Conservation (phyloP, 2,113 vertebrate genomes). For the Dicrurus megarhynchus region DNA sequence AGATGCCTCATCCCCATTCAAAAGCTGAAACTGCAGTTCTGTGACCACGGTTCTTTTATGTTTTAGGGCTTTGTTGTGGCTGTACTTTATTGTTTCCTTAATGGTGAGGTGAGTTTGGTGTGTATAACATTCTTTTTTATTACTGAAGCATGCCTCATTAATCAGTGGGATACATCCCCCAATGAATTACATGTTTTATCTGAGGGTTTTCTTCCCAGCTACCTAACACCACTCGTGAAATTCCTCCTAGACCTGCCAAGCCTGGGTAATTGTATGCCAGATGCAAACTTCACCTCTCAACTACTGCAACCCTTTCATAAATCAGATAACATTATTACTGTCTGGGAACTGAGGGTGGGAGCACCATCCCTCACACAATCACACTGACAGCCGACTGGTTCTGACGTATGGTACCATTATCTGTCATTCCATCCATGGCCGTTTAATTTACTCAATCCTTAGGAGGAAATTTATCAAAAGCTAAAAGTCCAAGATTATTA, state of each 20-base stretch:
- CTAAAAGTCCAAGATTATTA: neutral
- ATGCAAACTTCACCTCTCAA: neutral
- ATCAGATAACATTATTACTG: neutral
- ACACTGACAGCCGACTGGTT: neutral
- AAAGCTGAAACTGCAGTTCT: neutral
- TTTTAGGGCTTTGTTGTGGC: constrained; percentile 93
- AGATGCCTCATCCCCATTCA: neutral
- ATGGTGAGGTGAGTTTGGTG: constrained; percentile 86
- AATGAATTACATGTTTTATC: neutral
- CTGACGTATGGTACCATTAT: neutral
- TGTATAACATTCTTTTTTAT: neutral
- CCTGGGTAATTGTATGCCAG: neutral
- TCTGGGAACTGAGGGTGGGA: neutral
- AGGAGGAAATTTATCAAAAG: neutral
- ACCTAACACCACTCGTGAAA: neutral
- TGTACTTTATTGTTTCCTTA: constrained; percentile 97
- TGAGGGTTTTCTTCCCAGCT: neutral
- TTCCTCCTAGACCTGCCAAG: neutral
- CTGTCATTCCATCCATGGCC: neutral
- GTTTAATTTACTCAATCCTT: neutral
- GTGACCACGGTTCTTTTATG: neutral
- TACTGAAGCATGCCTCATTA: neutral
- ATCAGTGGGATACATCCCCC: neutral
- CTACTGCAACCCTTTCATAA: neutral
- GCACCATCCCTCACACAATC: neutral